Conservation (phyloP, 2,113 vertebrate species). For the Dipodomys stephensi region DNA sequence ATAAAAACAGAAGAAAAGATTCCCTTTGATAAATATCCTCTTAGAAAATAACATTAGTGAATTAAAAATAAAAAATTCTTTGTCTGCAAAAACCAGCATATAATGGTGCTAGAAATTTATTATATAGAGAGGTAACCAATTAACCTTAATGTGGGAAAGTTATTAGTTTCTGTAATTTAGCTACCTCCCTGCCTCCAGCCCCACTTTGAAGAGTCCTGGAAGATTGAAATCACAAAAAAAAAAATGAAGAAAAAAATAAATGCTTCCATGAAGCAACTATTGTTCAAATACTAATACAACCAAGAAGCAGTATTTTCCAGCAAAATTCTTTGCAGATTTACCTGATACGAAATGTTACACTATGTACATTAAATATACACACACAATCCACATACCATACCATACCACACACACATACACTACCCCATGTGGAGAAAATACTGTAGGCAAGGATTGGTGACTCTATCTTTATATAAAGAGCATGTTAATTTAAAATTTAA, state of each 20-base stretch:
- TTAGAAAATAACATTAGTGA: conserved; percentile 31
- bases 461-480: background rate
- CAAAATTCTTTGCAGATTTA: background rate
- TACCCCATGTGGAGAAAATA: background rate
- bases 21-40: background rate
- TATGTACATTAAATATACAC: background rate
- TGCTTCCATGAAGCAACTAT: background rate
- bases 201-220: conserved; percentile 63
- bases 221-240: conserved; percentile 34
- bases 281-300: background rate
- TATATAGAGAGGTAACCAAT: conserved; percentile 63
- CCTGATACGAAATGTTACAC: background rate
- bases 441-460: background rate
- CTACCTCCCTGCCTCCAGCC: background rate
- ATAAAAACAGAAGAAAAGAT: background rate
- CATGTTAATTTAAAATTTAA: conserved; percentile 19
- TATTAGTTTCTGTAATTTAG: conserved; percentile 59
- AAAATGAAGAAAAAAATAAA: conserved; percentile 47
- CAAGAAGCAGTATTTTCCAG: background rate
- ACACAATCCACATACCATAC: too few species aligned
- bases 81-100: conserved; percentile 43
- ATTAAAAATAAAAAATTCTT: conserved; percentile 55
- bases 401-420: background rate
- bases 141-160: conserved; percentile 43
- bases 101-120: conserved; percentile 56